These are phyloP conservation scores for Ranitomeya imitator DNA, from an alignment of 2,113 vertebrate species.

Conservation along the genomic window DNA sequence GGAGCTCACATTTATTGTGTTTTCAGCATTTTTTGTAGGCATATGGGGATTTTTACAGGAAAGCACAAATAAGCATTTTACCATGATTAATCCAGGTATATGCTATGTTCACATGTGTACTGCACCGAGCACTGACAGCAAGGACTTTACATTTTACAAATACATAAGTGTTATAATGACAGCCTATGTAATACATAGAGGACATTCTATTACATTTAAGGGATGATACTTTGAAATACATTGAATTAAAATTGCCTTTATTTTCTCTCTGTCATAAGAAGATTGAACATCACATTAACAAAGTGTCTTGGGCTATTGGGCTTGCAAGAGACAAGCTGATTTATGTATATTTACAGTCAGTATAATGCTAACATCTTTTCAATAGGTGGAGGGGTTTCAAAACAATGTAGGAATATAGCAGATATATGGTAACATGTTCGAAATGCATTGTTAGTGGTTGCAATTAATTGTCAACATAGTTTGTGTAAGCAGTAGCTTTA, in stretches of 20 bases:
- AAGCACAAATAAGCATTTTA: conserved; percentile 69
- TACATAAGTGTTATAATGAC: not conserved
- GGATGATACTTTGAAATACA: conserved; percentile 56
- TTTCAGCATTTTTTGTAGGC: conserved; percentile 75
- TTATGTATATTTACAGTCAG: conserved; percentile 81
- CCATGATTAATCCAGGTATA: conserved; percentile 64
- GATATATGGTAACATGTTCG: not conserved
- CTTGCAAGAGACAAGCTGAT: conserved; percentile 78
- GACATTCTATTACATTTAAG: not conserved
- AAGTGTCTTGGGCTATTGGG: conserved; percentile 77
- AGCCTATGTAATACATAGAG: not conserved
- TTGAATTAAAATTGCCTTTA: conserved; percentile 65
- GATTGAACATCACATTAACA: conserved; percentile 91
- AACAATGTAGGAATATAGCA: not conserved
- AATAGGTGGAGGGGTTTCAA: not conserved
- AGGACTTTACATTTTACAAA: not conserved
- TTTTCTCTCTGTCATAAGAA: conserved; percentile 78
- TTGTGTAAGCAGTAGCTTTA: too few species aligned
- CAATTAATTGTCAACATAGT: too few species aligned
- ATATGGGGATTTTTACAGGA: conserved; percentile 15
- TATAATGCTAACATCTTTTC: conserved; percentile 61
- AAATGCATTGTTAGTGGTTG: too few species aligned
- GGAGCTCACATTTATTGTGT: conserved; percentile 83
- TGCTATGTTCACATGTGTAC: not conserved
- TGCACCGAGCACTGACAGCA: not conserved